Evolutionary conservation across 2,888 invertebrate species (phyloP).

Genomic region (Holacanthella duospinosa): DNA sequence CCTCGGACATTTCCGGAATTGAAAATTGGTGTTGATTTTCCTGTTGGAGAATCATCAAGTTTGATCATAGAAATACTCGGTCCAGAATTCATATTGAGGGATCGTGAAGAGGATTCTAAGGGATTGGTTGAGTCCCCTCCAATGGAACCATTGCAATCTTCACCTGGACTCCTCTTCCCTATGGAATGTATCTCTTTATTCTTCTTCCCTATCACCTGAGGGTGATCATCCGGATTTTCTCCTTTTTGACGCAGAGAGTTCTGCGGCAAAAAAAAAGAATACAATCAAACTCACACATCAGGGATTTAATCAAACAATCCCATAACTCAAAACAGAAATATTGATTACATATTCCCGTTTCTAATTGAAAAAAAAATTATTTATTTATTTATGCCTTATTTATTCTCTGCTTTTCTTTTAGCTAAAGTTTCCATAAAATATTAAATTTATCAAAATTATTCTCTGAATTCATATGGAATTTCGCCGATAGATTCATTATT

Average conservation of each 20-base stretch:
- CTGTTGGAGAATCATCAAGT: background rate
- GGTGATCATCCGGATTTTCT: slow-evolving; percentile 9
- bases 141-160: background rate
- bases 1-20: background rate
- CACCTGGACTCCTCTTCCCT: slow-evolving; percentile 2
- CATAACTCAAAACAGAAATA: background rate
- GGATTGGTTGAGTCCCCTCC: background rate
- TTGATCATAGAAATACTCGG: background rate
- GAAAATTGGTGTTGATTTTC: background rate
- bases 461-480: too few species aligned
- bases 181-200: background rate
- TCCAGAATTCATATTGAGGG: background rate
- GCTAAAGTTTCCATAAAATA: too few species aligned
- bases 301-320: background rate
- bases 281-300: background rate
- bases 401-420: too few species aligned
- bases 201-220: background rate
- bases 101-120: background rate
- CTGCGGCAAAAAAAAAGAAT: slow-evolving; percentile 18
- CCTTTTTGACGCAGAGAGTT: slow-evolving; percentile 35
- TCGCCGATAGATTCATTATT: too few species aligned
- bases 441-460: too few species aligned
- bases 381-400: too few species aligned
- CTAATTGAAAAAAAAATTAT: too few species aligned
- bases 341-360: too few species aligned